Conservation (phyloP, 2,797 vertebrate genomes). For the Pangasius sanitwongsei region DNA sequence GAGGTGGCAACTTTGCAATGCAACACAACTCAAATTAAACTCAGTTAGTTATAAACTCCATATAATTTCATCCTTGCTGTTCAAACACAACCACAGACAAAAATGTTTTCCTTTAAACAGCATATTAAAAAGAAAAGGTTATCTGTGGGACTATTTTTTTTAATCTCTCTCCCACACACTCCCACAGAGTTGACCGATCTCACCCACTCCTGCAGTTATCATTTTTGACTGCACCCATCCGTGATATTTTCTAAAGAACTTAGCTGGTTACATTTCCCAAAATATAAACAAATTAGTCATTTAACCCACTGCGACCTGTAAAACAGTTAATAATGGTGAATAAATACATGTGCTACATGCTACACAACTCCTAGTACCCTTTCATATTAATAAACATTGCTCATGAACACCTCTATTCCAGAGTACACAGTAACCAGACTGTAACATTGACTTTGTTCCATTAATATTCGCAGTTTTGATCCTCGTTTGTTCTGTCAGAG, state of each 20-base stretch:
- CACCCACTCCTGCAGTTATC: background rate
- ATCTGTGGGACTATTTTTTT: background rate
- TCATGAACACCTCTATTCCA: background rate
- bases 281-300: background rate
- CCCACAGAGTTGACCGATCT: background rate
- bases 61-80: background rate
- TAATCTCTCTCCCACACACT: background rate
- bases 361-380: background rate
- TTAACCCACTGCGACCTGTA: background rate
- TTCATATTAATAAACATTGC: background rate
- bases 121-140: background rate
- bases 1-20: no score
- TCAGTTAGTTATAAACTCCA: background rate
- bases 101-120: background rate
- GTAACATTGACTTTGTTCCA: conserved; percentile 37
- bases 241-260: background rate
- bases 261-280: background rate
- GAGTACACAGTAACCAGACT: background rate
- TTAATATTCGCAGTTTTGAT: conserved; percentile 1
- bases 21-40: background rate
- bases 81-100: background rate
- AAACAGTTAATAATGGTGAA: background rate
- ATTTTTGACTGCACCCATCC: background rate
- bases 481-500: conserved; percentile 53
- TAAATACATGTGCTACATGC: background rate